Percentiles rank a stretch among this genome's conserved stretches.
These are phyloP conservation scores for Drosophila carrolli DNA, from an alignment of 1,140 invertebrate species.

Conservation along the genomic window DNA sequence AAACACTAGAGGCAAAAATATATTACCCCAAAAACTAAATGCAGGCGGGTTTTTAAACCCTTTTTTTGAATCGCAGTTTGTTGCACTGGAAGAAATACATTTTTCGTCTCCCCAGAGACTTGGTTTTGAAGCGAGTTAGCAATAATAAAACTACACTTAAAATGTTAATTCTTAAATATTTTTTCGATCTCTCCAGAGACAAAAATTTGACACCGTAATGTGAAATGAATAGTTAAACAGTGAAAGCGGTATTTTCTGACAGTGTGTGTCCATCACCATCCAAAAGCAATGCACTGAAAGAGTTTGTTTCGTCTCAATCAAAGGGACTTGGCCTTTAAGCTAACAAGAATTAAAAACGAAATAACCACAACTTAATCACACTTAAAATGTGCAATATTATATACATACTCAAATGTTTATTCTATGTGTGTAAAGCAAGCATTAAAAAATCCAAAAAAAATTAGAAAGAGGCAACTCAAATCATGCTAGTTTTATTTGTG, in stretches of 20 bases:
- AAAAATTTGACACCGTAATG: background rate
- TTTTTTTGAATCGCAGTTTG: background rate
- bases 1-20: background rate
- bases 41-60: background rate
- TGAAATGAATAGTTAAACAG: background rate
- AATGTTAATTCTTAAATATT: background rate
- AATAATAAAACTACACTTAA: too few relatives aligned
- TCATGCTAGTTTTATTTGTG: constrained; percentile 53
- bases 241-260: background rate
- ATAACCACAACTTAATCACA: constrained; percentile 44
- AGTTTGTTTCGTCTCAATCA: constrained; percentile 27
- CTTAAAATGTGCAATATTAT: constrained; percentile 27
- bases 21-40: background rate
- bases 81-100: constrained; percentile 2
- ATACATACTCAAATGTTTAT: constrained; percentile 58
- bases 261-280: background rate
- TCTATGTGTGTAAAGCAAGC: constrained; percentile 64
- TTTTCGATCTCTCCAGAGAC: background rate
- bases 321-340: constrained; percentile 28
- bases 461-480: constrained; percentile 36
- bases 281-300: background rate
- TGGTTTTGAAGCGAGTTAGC: background rate
- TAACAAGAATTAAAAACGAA: constrained; percentile 13
- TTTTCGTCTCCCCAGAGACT: background rate
- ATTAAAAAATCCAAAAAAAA: constrained; percentile 58